Percentiles rank a stretch among this genome's conserved stretches.
Conservation (phyloP, 2,113 vertebrate species). For the Lepus europaeus region DNA sequence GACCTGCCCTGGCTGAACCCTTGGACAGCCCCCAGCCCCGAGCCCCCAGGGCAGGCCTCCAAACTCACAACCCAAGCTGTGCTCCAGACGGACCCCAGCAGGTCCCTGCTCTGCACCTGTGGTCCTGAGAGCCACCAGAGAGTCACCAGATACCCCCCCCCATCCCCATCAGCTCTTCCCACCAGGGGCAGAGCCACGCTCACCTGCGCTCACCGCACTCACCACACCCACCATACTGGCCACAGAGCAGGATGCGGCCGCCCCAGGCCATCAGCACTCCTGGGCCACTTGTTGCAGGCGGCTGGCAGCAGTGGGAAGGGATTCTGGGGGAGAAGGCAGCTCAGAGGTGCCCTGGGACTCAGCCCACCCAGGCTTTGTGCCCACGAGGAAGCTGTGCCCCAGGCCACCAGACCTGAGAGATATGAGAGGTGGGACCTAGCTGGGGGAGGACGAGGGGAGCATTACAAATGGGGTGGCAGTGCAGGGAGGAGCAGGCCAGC, state of each 20-base stretch:
- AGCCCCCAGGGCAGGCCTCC: not conserved
- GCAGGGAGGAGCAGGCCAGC: not conserved
- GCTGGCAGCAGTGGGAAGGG: conserved; percentile 62
- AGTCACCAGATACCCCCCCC: not conserved
- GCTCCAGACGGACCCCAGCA: not conserved
- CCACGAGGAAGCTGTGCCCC: not conserved
- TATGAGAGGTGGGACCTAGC: accelerated
- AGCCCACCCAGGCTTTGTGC: not conserved
- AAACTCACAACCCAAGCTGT: not conserved
- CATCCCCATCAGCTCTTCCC: not conserved
- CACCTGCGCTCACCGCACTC: too few relatives aligned
- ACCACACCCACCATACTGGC: conserved; percentile 75
- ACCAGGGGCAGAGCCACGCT: too few relatives aligned
- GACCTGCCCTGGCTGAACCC: not conserved
- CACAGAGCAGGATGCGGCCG: conserved; percentile 78
- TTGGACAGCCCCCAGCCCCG: not conserved
- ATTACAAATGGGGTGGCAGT: accelerated
- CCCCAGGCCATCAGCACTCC: conserved; percentile 11
- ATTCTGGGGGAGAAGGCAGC: conserved; percentile 68
- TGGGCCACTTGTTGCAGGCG: conserved; percentile 77
- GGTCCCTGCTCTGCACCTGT: not conserved
- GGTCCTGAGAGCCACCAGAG: not conserved
- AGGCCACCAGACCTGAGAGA: not conserved
- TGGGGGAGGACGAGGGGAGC: not conserved
- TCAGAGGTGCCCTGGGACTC: not conserved